phyloP scores from a whole-genome alignment of 2,113 vertebrate species.

The Furnarius figulus region DNA sequence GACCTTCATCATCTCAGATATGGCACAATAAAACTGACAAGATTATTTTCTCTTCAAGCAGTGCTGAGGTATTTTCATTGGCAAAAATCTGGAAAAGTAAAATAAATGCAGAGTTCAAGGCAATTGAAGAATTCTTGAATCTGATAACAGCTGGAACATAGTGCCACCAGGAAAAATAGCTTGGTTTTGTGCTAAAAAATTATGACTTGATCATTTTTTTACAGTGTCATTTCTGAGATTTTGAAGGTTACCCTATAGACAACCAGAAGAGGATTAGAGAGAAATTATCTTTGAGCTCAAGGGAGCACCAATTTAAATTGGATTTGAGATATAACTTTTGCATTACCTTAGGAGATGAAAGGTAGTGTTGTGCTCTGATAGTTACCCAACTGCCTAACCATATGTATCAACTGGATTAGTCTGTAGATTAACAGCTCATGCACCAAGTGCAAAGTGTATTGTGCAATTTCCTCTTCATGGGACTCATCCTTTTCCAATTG shows the following conservation, averaged over 20 bases:
- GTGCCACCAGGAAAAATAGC: constrained; percentile 36
- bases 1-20: constrained; percentile 54
- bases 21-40: constrained; percentile 41
- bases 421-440: neutral
- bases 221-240: constrained; percentile 20
- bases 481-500: neutral
- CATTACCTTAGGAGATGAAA: constrained; percentile 35
- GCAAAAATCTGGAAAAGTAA: constrained; percentile 19
- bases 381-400: neutral
- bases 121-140: constrained; percentile 24
- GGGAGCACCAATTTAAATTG: constrained; percentile 60
- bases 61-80: constrained; percentile 29
- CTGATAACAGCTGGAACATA: constrained; percentile 19
- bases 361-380: neutral
- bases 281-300: constrained; percentile 64
- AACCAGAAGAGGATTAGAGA: constrained; percentile 55
- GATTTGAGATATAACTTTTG: constrained; percentile 51
- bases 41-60: constrained; percentile 41
- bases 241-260: constrained; percentile 45
- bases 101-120: constrained; percentile 51
- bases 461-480: neutral
- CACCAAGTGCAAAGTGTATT: neutral
- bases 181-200: constrained; percentile 38
- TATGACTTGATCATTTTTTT: constrained; percentile 31
- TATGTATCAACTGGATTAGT: constrained; percentile 2